Conservation (phyloP, 2,797 vertebrate species). For the Pagetopsis macropterus region DNA sequence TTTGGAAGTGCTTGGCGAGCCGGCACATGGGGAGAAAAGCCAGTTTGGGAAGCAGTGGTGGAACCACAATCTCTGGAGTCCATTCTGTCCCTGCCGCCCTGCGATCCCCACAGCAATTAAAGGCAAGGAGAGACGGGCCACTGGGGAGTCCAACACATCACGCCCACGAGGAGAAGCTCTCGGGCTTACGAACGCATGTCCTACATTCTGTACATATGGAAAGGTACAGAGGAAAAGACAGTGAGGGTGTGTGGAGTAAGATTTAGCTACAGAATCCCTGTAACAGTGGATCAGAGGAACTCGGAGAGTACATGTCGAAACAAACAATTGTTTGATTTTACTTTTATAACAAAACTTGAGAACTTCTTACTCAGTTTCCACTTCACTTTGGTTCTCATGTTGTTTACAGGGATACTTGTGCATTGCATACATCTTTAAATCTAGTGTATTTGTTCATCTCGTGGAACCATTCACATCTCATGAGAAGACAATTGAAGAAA, state of each 20-base stretch:
- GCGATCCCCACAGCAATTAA: constrained; percentile 77
- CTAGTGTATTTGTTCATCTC: neutral
- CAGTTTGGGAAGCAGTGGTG: constrained; percentile 78
- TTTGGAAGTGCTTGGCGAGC: constrained; percentile 69
- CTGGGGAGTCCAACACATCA: constrained; percentile 71
- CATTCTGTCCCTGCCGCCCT: constrained; percentile 74
- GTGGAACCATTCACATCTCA: neutral
- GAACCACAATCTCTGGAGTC: constrained; percentile 83
- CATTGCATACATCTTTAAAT: neutral
- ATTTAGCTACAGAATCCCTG: constrained; percentile 16
- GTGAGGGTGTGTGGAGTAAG: constrained; percentile 5
- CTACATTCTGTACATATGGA: constrained; percentile 22
- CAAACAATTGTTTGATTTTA: constrained; percentile 13
- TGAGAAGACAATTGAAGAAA: neutral
- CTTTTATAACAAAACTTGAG: constrained; percentile 11
- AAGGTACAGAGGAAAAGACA: constrained; percentile 30
- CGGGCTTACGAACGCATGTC: constrained; percentile 39
- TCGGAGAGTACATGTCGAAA: constrained; percentile 8
- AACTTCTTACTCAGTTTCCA: neutral
- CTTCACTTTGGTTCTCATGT: neutral
- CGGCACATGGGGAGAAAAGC: constrained; percentile 77
- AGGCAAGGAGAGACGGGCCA: constrained; percentile 61
- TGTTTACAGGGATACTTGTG: neutral
- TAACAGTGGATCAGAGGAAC: constrained; percentile 36
- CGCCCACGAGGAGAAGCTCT: constrained; percentile 67